Conservation (phyloP, 2,888 invertebrate species). For the Trisateles emortualis region DNA sequence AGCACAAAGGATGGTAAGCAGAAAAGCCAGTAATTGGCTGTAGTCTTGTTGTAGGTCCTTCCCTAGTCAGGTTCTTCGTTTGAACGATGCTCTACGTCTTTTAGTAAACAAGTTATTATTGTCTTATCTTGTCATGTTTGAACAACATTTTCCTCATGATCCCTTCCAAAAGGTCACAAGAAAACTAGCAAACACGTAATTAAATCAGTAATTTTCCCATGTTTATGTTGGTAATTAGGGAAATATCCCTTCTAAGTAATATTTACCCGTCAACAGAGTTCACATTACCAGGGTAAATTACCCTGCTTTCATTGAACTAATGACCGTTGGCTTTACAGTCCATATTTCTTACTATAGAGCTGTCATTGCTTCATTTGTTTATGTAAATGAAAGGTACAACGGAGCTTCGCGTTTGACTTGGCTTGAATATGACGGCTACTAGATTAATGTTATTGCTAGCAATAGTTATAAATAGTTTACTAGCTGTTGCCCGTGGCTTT, state of each 20-base stretch:
- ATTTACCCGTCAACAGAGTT: background rate
- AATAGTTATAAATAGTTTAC: too few species aligned
- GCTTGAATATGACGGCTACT: conserved; percentile 1
- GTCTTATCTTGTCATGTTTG: background rate
- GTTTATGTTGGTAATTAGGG: conserved; percentile 5
- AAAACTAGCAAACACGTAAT: background rate
- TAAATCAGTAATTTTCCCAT: background rate
- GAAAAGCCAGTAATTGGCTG: too few species aligned
- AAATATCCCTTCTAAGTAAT: background rate
- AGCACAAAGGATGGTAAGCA: too few species aligned
- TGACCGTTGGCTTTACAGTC: conserved; percentile 6
- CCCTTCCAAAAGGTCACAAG: background rate
- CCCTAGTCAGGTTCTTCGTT: too few species aligned
- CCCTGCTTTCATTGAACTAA: conserved; percentile 10
- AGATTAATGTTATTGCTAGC: background rate
- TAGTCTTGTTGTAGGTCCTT: too few species aligned
- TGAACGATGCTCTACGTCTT: too few species aligned
- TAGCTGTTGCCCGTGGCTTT: too few species aligned
- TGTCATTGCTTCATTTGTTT: conserved; percentile 19
- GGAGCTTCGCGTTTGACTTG: conserved; percentile 26
- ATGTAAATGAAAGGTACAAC: conserved; percentile 17
- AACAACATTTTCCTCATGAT: background rate
- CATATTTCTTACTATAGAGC: conserved; percentile 16
- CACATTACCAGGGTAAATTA: conserved; percentile 1
- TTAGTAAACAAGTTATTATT: too few species aligned